Evolutionary conservation across 1,140 invertebrate species (phyloP), one percentile per base, ranked within the genome.

Genomic region (Portunus trituberculatus): DNA sequence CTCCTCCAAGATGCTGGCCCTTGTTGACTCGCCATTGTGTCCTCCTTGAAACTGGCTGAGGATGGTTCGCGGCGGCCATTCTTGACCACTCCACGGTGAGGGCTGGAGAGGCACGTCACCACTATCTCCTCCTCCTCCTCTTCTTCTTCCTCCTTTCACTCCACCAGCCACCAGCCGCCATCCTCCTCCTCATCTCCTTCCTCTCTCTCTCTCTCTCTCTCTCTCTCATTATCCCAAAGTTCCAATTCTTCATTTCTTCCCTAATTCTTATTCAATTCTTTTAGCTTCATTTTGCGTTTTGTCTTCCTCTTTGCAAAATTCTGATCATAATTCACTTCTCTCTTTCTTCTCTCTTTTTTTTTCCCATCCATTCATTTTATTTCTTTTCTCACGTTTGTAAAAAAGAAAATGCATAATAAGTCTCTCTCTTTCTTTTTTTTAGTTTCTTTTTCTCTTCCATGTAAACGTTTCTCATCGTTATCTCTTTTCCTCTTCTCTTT

Each of bases 21-120:
- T 76, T 76, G 67, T n/a, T 76, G 67, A 76, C 67, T 76, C 67
- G 67, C 67, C 25, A 76, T 76, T 76, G 67, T n/a, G 67, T 76
- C 25, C 67, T n/a, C 20, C 67, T 76, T 76, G 67, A 76, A 25
- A 20, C 20, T 25, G 67, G 20, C n/a, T 76, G 67, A 76, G 67
- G 67, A 76, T 76, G 67, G 67, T 76, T 20, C 67, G 67, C 20
- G 12, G 20, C 6, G 67, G 20, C 67, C 52, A 59, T 76, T 76
- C 67, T 76, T 76, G 67, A 76, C 20, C 52, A 59, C 52, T 59
- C 52, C 52, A 59, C 52, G 52, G 52, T 10, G 16, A 20, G 52
- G 52, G 52, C 52, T 59, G 52, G 8, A 20, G 52, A 20, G 52
- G 12, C 52, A 10, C 52, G 52, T 59, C 12, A 59, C 52, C 52